phyloP scores from a whole-genome alignment of 1,140 invertebrate genomes.

The Drosophila hydei region DNA sequence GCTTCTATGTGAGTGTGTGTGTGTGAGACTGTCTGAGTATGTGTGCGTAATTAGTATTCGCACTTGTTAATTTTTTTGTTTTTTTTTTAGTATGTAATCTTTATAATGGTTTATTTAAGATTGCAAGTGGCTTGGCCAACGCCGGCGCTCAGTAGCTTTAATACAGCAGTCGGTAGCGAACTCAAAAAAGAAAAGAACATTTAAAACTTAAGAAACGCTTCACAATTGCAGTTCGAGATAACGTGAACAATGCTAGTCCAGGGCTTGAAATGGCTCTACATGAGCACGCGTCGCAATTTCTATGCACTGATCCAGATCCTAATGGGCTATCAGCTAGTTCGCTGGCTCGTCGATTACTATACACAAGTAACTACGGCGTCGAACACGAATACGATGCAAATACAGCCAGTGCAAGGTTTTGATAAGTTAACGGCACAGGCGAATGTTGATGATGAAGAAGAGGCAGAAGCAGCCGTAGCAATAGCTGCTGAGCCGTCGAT shows the following conservation, averaged over 20 bases:
- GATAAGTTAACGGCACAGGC: slow-evolving; percentile 43
- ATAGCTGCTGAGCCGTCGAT: slow-evolving; percentile 12
- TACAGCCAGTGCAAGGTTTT: slow-evolving; percentile 26
- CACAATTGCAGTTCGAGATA: slow-evolving; percentile 23
- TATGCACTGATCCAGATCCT: slow-evolving; percentile 50
- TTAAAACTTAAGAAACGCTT: slow-evolving; percentile 23
- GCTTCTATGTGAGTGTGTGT: background rate
- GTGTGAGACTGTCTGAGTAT: background rate
- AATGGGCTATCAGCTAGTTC: slow-evolving; percentile 69
- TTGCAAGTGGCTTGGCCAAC: slow-evolving; percentile 21
- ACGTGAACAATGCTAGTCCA: slow-evolving; percentile 51
- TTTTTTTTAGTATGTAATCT: slow-evolving; percentile 11
- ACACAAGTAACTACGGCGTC: slow-evolving; percentile 39
- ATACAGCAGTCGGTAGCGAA: slow-evolving; percentile 7
- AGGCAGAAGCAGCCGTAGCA: slow-evolving; percentile 18
- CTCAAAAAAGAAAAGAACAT: slow-evolving; percentile 15
- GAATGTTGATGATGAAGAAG: slow-evolving; percentile 39
- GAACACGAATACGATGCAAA: slow-evolving; percentile 9
- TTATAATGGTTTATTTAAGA: slow-evolving; percentile 30
- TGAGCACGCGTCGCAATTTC: slow-evolving; percentile 30
- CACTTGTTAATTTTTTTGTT: slow-evolving; percentile 22
- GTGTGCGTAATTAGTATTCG: slow-evolving; percentile 18
- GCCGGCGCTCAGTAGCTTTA: slow-evolving; percentile 17
- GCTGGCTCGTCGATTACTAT: slow-evolving; percentile 64
- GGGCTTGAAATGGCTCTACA: slow-evolving; percentile 55